These are phyloP conservation scores for Drosophila busckii DNA, from an alignment of 1,140 invertebrate species.

Conservation along the genomic window DNA sequence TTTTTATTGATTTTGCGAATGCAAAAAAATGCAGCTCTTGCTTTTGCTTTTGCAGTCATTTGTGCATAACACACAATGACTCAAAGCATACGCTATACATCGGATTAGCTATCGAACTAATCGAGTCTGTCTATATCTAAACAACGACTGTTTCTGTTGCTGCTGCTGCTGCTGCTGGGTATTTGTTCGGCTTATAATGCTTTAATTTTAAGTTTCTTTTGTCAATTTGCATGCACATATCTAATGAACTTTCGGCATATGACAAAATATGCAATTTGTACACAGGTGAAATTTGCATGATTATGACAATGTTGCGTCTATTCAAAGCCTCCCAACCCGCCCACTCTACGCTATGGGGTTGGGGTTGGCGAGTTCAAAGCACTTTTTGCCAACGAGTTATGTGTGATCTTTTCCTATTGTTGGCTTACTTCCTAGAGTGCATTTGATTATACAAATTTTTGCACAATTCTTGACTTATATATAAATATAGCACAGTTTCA, in stretches of 20 bases:
- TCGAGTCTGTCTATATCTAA: not conserved
- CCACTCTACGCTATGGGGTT: too few relatives aligned
- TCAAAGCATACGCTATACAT: conserved; percentile 44
- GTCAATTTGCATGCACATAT: conserved; percentile 63
- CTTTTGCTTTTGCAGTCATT: conserved; percentile 56
- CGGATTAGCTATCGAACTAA: not conserved
- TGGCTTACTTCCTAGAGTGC: conserved; percentile 27
- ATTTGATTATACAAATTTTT: conserved; percentile 21
- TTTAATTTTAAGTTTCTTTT: conserved; percentile 7
- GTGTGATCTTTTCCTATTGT: too few relatives aligned
- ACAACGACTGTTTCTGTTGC: not conserved
- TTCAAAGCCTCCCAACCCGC: too few relatives aligned
- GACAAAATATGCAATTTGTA: conserved; percentile 60
- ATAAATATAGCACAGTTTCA: conserved; percentile 24
- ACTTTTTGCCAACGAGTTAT: conserved; percentile 19
- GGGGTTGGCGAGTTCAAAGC: conserved; percentile 47
- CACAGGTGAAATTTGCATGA: conserved; percentile 74
- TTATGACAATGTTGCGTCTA: conserved; percentile 47
- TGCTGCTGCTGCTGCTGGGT: conserved; percentile 28
- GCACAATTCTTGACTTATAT: not conserved
- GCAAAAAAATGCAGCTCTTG: conserved; percentile 73
- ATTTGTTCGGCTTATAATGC: conserved; percentile 46
- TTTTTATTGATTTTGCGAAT: conserved; percentile 66
- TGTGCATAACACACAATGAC: conserved; percentile 43
- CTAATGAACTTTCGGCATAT: conserved; percentile 67